Evolutionary conservation across 2,113 vertebrate species (phyloP), one percentile per base, ranked within the genome.

Genomic region (Monopterus albus): DNA sequence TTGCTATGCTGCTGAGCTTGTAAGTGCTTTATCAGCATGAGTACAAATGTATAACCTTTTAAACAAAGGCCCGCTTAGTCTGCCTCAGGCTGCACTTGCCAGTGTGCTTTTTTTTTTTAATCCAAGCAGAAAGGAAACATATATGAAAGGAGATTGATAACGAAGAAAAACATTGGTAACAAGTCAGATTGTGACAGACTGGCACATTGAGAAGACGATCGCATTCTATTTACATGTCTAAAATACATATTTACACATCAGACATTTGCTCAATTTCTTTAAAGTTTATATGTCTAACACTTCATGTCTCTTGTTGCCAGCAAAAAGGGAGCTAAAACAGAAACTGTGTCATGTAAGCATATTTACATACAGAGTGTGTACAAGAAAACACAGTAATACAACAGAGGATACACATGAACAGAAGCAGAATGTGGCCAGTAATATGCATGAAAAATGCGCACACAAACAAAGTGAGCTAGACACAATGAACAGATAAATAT

Each of bases 241-340:
- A 72, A 87, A 91, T 79, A 53, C 65, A 74, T 40, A 88, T 92
- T 91, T 90, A 82, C 89, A 89, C 88, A 90, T 90, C 88, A 92
- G 91, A 89, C 71, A 56, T 31, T 53, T 26, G 11, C 51, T 52
- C 6, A 29, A 51, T 85, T 87, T 79, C 77, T 84, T 84, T 79
- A 76, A 86, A 76, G 81, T 38, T 21, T 33, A 21, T 35, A 17
- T 25, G 59, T n/a, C 55, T 87, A 64, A 65, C 64, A 46, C 63
- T 33, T 79, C 38, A 70, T 62, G 61, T 43, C 36, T 75, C 45
- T 45, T 63, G 53, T 64, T 62, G 52, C 55, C 57, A 58, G 29
- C 13, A 64, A 45, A 75, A 64, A 68, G 29, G 29, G 8, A 64
- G 76, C 76, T 60, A 57, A 65, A 71, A 25, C 43, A 73, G 63